phyloP scores from a whole-genome alignment of 2,797 vertebrate species.

The Cuniculus paca region DNA sequence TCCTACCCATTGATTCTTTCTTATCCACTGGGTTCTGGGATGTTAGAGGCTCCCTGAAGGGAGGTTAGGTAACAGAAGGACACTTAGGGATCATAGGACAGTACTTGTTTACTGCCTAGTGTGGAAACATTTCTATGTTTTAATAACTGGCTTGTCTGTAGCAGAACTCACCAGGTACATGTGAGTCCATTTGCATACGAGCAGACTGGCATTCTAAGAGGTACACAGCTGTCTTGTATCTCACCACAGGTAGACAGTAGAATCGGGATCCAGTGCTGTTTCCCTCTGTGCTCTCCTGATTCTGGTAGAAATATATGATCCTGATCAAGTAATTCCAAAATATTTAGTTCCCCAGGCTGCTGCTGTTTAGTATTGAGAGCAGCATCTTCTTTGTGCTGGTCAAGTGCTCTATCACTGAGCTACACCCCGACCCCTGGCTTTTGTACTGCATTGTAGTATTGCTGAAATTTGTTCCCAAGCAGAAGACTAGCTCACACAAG shows the following conservation, averaged over 20 bases:
- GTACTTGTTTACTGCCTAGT: not conserved
- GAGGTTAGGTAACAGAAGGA: not conserved
- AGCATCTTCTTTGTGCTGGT: not conserved
- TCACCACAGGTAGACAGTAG: not conserved
- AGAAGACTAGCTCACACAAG: not conserved
- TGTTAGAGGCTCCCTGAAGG: not conserved
- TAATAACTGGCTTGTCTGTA: not conserved
- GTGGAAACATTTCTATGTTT: not conserved
- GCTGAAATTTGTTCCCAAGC: not conserved
- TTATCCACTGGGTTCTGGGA: not conserved
- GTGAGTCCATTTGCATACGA: not conserved
- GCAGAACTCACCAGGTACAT: not conserved
- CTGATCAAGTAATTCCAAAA: not conserved
- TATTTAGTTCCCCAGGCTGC: not conserved
- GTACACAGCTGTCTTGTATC: not conserved
- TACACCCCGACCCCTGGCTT: not conserved
- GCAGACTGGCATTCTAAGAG: not conserved
- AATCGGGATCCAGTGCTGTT: not conserved
- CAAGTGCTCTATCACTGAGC: not conserved
- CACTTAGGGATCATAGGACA: not conserved
- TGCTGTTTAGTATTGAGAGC: not conserved
- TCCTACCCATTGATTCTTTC: not conserved
- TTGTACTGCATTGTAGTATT: not conserved
- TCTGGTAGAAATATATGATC: slow-evolving; percentile 17
- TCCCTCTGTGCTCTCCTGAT: not conserved